Evolutionary conservation across 2,888 invertebrate species (phyloP).

Genomic region (Campoletis raptor): DNA sequence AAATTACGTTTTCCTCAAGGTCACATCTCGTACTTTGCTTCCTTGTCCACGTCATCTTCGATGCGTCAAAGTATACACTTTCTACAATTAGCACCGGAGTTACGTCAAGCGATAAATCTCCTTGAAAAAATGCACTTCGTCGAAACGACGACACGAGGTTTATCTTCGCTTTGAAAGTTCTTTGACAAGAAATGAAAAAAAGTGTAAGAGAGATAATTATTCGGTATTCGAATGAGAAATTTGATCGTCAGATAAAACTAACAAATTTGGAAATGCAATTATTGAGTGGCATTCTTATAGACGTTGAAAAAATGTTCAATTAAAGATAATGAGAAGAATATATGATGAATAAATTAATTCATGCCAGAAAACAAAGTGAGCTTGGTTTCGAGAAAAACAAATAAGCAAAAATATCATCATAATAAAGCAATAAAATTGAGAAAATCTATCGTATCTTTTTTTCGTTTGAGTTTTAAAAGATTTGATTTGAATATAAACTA

Average conservation of each 20-base stretch:
- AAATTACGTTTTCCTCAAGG: slow-evolving; percentile 30
- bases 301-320: neutral
- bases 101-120: slow-evolving; percentile 13
- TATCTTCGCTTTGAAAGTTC: neutral
- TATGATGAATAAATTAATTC: neutral
- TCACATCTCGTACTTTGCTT: slow-evolving; percentile 27
- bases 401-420: neutral
- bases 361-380: neutral
- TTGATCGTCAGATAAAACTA: neutral
- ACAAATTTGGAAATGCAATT: neutral
- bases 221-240: neutral
- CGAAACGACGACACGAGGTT: neutral
- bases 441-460: neutral
- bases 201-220: neutral
- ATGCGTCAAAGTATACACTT: slow-evolving; percentile 4
- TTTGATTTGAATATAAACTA: slow-evolving; percentile 23
- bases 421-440: neutral
- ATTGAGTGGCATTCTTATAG: neutral
- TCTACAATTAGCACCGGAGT: slow-evolving; percentile 3
- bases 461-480: neutral
- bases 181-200: neutral
- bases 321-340: neutral
- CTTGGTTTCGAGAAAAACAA: neutral
- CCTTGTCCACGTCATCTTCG: slow-evolving; percentile 17
- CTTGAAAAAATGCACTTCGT: neutral